Evolutionary conservation across 2,888 invertebrate genomes (phyloP), one percentile per base, ranked within the genome.

Genomic region (Clepsis dumicolana): DNA sequence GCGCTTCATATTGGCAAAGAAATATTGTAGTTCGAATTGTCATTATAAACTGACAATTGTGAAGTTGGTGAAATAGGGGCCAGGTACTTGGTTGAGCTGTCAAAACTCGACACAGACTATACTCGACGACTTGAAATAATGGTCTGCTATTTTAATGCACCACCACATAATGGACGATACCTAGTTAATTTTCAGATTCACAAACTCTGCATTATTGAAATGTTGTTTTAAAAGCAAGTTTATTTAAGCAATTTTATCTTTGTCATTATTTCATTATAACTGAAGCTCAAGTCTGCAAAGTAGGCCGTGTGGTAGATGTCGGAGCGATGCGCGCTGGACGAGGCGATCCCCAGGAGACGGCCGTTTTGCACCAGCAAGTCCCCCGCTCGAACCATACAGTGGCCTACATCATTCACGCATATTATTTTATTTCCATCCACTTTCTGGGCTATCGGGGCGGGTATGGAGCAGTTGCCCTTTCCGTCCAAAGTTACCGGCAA

Each of bases 301-400:
- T 85, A 91, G 0, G 84, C 86, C 4, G 81, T 62, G 62, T 80
- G 84, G 64, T 74, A 81, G 25, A 74, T 72, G 0, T 77, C 80
- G n/a, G 74, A 74, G 14, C 77, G 76, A 24, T 84, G 78, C 2
- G 80, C 75, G 63, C 84, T 88, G 0, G 84, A 85, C 10, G 88
- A 83, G 0, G 91, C 86, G 44, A 93, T 71, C 0, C 92, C 92
- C 63, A 80, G 84, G 10, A 92, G 71, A 1, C 70, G 64, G 0
- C 77, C 83, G 7, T 78, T 77, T 71, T 92, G 92, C 5, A 90
- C 71, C 57, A 93, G 73, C 18, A 93, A 75, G 66, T 93, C 93
- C 0, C 93, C 90, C 14, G 85, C 86, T 1, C 83, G 80, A 1
- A 91, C 85, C 0, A 90, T 87, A 71, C 93, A 93, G 1, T 77